phyloP scores from a whole-genome alignment of 2,113 vertebrate species.

The Lamprologus tigripictilis region DNA sequence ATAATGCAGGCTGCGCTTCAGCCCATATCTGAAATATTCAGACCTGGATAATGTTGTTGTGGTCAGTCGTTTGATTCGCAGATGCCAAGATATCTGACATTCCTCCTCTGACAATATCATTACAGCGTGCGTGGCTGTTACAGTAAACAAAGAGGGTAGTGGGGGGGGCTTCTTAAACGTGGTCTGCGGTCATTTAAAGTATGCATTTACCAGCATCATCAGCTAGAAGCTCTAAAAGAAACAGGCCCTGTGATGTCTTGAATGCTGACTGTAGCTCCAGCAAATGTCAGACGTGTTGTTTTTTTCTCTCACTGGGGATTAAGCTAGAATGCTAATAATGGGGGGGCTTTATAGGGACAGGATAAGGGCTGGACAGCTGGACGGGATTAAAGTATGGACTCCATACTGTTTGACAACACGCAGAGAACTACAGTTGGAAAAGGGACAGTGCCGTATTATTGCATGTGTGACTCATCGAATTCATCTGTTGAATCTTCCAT shows the following conservation, averaged over 20 bases:
- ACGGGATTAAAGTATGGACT: conserved; percentile 40
- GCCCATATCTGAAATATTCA: conserved; percentile 15
- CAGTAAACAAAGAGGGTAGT: neutral
- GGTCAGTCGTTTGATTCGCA: neutral
- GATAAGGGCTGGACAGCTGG: conserved; percentile 48
- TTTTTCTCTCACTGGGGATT: conserved; percentile 49
- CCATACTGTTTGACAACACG: conserved; percentile 56
- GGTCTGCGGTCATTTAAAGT: neutral
- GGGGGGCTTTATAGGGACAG: conserved; percentile 30
- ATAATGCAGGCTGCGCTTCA: conserved; percentile 35
- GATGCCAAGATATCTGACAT: neutral
- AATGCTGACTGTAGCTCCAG: conserved; percentile 19
- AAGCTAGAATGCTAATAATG: conserved; percentile 57
- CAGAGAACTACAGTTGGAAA: neutral
- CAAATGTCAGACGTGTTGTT: conserved; percentile 47
- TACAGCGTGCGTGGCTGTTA: neutral
- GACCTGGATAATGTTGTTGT: conserved; percentile 2
- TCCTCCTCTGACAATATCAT: neutral
- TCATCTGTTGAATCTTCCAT: conserved; percentile 53
- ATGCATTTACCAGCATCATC: neutral
- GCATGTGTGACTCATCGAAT: conserved; percentile 55
- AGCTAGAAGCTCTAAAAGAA: neutral
- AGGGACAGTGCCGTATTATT: conserved; percentile 13
- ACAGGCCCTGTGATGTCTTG: neutral
- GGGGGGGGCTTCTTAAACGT: neutral